Conservation (phyloP, 53 echinoderm and acorn worm genomes). For the Astropecten irregularis region DNA sequence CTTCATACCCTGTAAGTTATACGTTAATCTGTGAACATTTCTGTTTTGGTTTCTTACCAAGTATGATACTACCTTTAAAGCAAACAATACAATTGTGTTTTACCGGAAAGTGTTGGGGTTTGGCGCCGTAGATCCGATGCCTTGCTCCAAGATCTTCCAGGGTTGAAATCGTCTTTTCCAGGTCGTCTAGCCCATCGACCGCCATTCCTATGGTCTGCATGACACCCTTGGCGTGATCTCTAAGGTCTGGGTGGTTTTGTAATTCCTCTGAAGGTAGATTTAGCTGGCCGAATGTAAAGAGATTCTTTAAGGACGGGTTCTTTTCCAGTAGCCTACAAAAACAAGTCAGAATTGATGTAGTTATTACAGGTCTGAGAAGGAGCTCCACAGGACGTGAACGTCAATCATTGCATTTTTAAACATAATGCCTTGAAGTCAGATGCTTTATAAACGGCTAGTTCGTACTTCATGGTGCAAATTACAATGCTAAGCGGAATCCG, state of each 20-base stretch:
- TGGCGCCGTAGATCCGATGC: constrained; percentile 62
- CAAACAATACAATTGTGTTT: not conserved
- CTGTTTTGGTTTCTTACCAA: no score
- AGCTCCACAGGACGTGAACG: no score
- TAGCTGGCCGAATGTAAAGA: constrained; percentile 62
- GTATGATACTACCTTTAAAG: no score
- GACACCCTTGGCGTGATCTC: constrained; percentile 54
- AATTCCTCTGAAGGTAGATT: constrained; percentile 47
- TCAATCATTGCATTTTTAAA: no score
- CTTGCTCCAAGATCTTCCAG: constrained; percentile 58
- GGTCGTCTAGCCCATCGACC: constrained; percentile 59
- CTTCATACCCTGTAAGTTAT: no score
- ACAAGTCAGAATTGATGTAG: no score
- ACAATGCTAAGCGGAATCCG: no score
- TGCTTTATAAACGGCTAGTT: no score
- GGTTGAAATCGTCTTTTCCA: constrained; percentile 43
- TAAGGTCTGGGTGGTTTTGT: constrained; percentile 35
- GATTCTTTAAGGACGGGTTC: constrained; percentile 46
- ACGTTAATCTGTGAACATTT: no score
- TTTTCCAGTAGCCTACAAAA: constrained; percentile 38
- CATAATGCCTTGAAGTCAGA: no score
- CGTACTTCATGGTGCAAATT: no score
- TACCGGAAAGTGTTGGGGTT: constrained; percentile 55
- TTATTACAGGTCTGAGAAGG: no score
- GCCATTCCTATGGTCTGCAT: constrained; percentile 67